These are phyloP conservation scores for Eulemur albifrons DNA, from an alignment of 2,797 vertebrate genomes.

Conservation along the genomic window DNA sequence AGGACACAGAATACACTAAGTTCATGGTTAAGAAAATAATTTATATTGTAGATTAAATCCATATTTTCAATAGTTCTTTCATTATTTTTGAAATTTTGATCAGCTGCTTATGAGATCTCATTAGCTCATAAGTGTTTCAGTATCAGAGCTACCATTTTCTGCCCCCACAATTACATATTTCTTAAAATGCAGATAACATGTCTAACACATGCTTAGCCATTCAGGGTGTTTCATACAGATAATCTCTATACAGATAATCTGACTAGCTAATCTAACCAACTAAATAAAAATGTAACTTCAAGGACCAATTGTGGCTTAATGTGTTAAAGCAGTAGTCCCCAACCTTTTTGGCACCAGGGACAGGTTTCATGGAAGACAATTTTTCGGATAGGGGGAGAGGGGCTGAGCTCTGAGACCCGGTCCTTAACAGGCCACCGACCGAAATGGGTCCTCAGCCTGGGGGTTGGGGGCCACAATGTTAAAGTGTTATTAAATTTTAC, in stretches of 20 bases:
- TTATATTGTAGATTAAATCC: background rate
- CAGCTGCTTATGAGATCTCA: background rate
- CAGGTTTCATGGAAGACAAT: no score
- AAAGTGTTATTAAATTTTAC: background rate
- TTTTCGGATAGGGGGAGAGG: no score
- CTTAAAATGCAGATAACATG: background rate
- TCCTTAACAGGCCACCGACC: no score
- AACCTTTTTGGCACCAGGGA: no score
- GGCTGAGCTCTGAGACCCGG: no score
- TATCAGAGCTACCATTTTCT: background rate
- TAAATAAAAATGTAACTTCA: background rate
- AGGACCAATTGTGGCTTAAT: background rate
- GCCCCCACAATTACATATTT: background rate
- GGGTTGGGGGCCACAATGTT: background rate
- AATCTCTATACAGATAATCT: background rate
- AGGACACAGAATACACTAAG: background rate
- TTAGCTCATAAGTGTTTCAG: background rate
- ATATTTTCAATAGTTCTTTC: background rate
- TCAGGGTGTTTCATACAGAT: background rate
- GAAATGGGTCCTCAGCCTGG: no score
- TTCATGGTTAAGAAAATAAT: background rate
- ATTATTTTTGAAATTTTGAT: background rate
- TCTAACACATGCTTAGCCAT: background rate
- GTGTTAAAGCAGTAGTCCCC: background rate
- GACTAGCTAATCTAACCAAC: background rate